Percentiles rank a stretch among this genome's conserved stretches.
These are phyloP conservation scores for Drosophila kambysellisi DNA, from an alignment of 2,888 invertebrate genomes.

Conservation along the genomic window DNA sequence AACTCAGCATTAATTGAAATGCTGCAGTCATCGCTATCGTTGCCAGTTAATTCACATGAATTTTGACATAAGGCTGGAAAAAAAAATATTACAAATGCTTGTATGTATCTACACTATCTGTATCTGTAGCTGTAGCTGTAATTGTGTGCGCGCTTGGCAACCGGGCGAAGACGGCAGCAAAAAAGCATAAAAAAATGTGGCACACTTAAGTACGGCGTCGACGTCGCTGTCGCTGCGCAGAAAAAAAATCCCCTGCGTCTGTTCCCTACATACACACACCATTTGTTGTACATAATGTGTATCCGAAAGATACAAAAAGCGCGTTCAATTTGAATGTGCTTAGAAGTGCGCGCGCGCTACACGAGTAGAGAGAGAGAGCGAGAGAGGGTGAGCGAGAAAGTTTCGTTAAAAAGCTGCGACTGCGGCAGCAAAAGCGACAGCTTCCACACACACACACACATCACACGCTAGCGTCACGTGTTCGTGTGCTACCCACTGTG, in stretches of 20 bases:
- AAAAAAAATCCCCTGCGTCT: slow-evolving; percentile 64
- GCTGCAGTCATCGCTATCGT: slow-evolving; percentile 72
- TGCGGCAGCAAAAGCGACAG: slow-evolving; percentile 35
- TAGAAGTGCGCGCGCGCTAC: slow-evolving; percentile 70
- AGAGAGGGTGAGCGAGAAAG: slow-evolving; percentile 30
- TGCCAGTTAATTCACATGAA: slow-evolving; percentile 72
- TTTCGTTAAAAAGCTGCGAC: slow-evolving; percentile 73
- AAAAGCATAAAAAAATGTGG: slow-evolving; percentile 68
- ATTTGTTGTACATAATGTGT: slow-evolving; percentile 45
- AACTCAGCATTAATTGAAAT: slow-evolving; percentile 75
- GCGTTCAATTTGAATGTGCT: slow-evolving; percentile 69
- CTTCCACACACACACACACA: slow-evolving; percentile 15
- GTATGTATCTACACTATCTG: slow-evolving; percentile 30
- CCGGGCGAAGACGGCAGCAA: slow-evolving; percentile 41
- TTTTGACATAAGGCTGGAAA: slow-evolving; percentile 68
- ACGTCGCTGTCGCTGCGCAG: slow-evolving; percentile 63
- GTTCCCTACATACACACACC: slow-evolving; percentile 28
- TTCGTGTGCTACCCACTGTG: slow-evolving; percentile 34
- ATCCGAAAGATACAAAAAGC: slow-evolving; percentile 67
- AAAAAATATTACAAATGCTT: slow-evolving; percentile 42
- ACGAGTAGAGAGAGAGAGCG: not conserved
- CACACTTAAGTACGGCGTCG: slow-evolving; percentile 69
- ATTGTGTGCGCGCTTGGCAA: slow-evolving; percentile 68
- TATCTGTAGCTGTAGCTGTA: slow-evolving; percentile 32
- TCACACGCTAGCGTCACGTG: slow-evolving; percentile 61